A percentile compares a stretch with the other conserved stretches of the same genome.
Conservation (phyloP, 2,888 invertebrate species). For the Luperina testacea region DNA sequence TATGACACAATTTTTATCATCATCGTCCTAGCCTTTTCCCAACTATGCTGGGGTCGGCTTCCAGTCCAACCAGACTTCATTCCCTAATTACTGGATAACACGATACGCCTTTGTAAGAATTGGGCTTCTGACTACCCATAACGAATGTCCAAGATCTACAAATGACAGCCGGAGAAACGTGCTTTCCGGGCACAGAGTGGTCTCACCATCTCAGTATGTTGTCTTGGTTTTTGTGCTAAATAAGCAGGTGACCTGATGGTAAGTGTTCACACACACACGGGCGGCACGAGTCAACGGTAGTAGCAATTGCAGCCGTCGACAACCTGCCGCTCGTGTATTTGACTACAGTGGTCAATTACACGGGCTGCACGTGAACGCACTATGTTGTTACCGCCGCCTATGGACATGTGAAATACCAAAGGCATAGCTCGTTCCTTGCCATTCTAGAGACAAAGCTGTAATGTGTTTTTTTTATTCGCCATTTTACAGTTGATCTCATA, state of each 20-base stretch:
- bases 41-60: neutral
- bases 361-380: too few relatives aligned
- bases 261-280: too few relatives aligned
- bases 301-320: too few relatives aligned
- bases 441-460: neutral
- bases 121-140: neutral
- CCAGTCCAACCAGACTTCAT: neutral
- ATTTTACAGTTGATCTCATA: neutral
- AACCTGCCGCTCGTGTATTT: too few relatives aligned
- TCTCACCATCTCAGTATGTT: neutral
- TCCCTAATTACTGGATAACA: neutral
- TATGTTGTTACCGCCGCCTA: neutral
- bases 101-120: neutral
- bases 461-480: neutral
- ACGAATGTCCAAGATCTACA: neutral
- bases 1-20: constrained; percentile 40
- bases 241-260: neutral
- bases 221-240: neutral
- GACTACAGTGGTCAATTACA: too few relatives aligned
- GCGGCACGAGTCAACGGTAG: too few relatives aligned
- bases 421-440: neutral
- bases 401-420: neutral
- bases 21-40: too few relatives aligned
- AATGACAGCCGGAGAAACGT: neutral
- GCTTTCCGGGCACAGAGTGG: neutral